Evolutionary conservation across 2,888 invertebrate genomes (phyloP), one percentile per base, ranked within the genome.

Genomic region (Mechanitis mazaeus): DNA sequence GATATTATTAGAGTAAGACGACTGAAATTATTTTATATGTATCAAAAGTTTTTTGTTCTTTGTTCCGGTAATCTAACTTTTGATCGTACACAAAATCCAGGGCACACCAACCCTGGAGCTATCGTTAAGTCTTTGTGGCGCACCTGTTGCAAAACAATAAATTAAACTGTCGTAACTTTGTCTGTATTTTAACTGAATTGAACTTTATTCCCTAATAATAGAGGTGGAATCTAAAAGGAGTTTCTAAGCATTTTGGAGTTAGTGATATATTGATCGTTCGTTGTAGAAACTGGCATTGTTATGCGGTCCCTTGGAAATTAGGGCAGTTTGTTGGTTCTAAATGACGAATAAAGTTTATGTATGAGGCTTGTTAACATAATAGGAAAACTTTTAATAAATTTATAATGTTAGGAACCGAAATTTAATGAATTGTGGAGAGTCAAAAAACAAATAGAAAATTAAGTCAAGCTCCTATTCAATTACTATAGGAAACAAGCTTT

Each of bases 241-340:
- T 9, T 28, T 38, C 11, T 31, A 28, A 56, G 7, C 50, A 50
- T 59, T 57, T 63, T 56, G 63, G 55, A 38, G 59, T 57, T 65
- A 54, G 59, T 61, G 57, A 61, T 61, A 65, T 69, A 69, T 69
- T 65, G 69, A 69, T 66, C 65, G 59, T 61, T 54, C 64, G 55
- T 61, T 54, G 66, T 64, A 57, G 55, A 65, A 59, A 57, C 62
- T 61, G 57, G 60, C 68, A 67, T 67, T 69, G 66, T 69, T 68
- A 64, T 66, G 66, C 64, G 64, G 62, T 63, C 65, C 62, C 63
- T 58, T 59, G 55, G 54, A 59, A 64, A 60, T 61, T 60, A 54
- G 61, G 59, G 47, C 60, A 58, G 59, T 61, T 60, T 61, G 63
- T 63, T 59, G 60, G 55, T 63, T 56, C 47, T 47, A 58, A 65